Evolutionary conservation across 2,797 vertebrate genomes (phyloP).

Genomic region (Pseudotriccus pelzelni): DNA sequence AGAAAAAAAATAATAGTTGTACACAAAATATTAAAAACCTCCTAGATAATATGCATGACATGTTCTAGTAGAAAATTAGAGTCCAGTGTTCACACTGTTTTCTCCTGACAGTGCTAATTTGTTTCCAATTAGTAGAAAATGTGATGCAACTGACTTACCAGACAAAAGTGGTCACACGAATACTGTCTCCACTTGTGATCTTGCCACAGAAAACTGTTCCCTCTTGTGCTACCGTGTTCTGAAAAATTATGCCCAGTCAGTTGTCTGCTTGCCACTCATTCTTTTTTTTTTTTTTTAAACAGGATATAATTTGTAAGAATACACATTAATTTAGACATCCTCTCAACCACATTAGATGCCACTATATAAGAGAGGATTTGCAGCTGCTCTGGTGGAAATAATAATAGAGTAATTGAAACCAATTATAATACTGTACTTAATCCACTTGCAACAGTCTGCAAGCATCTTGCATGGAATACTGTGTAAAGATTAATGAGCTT

Average conservation of each 20-base stretch:
- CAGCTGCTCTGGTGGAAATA: conserved; percentile 12
- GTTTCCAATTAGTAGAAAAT: conserved; percentile 75
- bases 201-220: conserved; percentile 41
- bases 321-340: background rate
- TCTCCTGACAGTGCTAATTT: conserved; percentile 74
- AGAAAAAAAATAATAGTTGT: conserved; percentile 27
- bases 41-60: conserved; percentile 5
- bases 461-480: background rate
- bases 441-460: conserved; percentile 21
- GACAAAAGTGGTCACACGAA: conserved; percentile 36
- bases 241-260: background rate
- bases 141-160: conserved; percentile 60
- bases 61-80: conserved; percentile 32
- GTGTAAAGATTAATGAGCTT: conserved; percentile 43
- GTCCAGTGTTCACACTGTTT: conserved; percentile 62
- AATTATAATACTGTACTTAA: conserved; percentile 17
- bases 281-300: background rate
- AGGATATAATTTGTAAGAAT: background rate
- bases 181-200: conserved; percentile 11
- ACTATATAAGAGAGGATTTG: conserved; percentile 1
- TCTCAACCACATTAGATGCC: background rate
- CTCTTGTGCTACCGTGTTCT: background rate
- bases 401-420: conserved; percentile 23
- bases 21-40: conserved; percentile 36
- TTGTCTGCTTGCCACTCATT: background rate